Base-by-base conservation (phyloP, 2,888 invertebrate species). In the Drosophila aldrichi region DNA sequence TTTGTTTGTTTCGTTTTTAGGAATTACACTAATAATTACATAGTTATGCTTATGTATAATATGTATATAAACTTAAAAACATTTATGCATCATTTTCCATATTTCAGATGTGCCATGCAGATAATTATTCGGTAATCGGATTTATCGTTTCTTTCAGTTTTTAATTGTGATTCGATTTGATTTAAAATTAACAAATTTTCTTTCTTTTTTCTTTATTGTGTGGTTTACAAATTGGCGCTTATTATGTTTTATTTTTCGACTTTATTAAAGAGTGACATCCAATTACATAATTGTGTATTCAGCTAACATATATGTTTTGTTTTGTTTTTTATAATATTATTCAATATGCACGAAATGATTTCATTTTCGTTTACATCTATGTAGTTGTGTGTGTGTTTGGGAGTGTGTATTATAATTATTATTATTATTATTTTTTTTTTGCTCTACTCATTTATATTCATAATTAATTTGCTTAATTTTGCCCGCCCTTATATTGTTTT, bases 11-110 rank as follows among this genome's bases (percentile, higher is more conserved):
- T 73, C 46, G 60, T 78, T 76, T 83, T 90, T 89, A 90, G 81
- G 86, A 90, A 90, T 90, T 90, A 90, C 90, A 83, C 90, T 90
- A 91, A 90, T 90, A 91, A 91, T 91, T 90, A 91, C 91, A 90
- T 90, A 90, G 86, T 90, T 85, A 88, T 76, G 84, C 89, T 89
- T 89, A 88, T 69, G 76, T 79, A 81, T 89, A 81, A 74, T 76
- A 66, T 66, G 66, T 67, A 66, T 72, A 77, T 76, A 77, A 84
- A 89, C 88, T 83, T 89, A 89, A 89, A 83, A 88, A 85, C 85
- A 85, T 81, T 89, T 83, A 77, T 83, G 83, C 85, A 82, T 87
- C 90, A 71, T 80, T 74, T 90, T 79, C 77, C 74, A 66, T 73
- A 64, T 61, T 51, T 77, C 43, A 74, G 81, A 80, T 87, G 77